Evolutionary conservation across 1,140 invertebrate species (phyloP).

Genomic region (Anagrus nilaparvatae): DNA sequence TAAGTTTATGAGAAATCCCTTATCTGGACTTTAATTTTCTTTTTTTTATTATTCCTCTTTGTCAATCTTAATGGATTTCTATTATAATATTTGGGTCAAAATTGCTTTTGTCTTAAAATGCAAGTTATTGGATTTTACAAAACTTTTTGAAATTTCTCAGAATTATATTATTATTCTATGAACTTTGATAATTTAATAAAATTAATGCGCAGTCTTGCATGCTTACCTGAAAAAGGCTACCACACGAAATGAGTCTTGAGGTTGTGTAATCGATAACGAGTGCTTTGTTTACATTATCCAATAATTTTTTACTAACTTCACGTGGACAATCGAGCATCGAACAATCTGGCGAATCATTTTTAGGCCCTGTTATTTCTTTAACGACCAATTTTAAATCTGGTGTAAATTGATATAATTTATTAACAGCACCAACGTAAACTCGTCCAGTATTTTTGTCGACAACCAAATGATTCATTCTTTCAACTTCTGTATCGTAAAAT

Average conservation of each 20-base stretch:
- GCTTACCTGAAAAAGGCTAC: constrained; percentile 62
- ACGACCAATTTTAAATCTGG: constrained; percentile 71
- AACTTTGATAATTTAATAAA: too few relatives aligned
- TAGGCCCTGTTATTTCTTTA: constrained; percentile 77
- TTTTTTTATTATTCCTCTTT: too few relatives aligned
- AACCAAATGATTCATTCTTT: constrained; percentile 74
- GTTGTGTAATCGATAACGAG: constrained; percentile 88
- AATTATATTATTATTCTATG: too few relatives aligned
- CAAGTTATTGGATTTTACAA: too few relatives aligned
- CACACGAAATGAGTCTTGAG: constrained; percentile 84
- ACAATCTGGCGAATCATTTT: constrained; percentile 81
- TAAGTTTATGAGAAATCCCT: constrained; percentile 17
- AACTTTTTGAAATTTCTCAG: too few relatives aligned
- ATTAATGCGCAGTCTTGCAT: too few relatives aligned
- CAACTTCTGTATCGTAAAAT: constrained; percentile 51
- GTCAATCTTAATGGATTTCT: too few relatives aligned
- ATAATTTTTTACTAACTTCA: constrained; percentile 57
- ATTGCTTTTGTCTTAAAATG: too few relatives aligned
- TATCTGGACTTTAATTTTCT: constrained; percentile 18
- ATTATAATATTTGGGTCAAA: too few relatives aligned
- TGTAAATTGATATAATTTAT: constrained; percentile 85
- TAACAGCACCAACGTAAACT: constrained; percentile 89
- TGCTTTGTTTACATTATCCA: constrained; percentile 92
- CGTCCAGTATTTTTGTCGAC: constrained; percentile 86
- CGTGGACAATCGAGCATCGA: constrained; percentile 74